Percentiles rank a stretch among this genome's conserved stretches.
Conservation (phyloP, 1,140 invertebrate genomes). For the Galleria mellonella region DNA sequence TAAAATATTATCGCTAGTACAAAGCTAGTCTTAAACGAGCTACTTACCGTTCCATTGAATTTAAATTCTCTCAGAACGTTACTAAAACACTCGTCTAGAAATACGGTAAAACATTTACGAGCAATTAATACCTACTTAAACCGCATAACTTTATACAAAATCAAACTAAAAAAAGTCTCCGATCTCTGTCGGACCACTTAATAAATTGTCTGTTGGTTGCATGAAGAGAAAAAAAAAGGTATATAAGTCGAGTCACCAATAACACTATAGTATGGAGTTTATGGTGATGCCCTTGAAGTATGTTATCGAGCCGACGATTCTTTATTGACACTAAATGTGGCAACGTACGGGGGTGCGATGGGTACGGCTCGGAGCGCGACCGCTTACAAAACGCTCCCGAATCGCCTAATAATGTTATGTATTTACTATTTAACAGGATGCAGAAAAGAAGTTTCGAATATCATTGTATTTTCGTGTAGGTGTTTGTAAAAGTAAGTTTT, state of each 20-base stretch:
- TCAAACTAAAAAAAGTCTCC: constrained; percentile 21
- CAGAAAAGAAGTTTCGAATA: no score
- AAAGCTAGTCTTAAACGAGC: no score
- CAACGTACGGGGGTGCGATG: constrained; percentile 24
- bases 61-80: no score
- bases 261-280: constrained; percentile 60
- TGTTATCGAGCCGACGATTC: constrained; percentile 39
- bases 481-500: no score
- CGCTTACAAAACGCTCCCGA: background rate
- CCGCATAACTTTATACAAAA: constrained; percentile 19
- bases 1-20: no score
- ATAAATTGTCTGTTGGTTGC: constrained; percentile 46
- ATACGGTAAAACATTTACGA: constrained; percentile 10
- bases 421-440: no score
- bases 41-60: no score
- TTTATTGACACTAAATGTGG: constrained; percentile 44
- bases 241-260: constrained; percentile 50
- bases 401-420: no score
- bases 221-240: constrained; percentile 41
- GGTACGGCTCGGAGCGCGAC: background rate
- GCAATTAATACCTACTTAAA: constrained; percentile 24
- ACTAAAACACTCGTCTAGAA: no score
- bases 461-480: no score
- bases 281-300: constrained; percentile 49
- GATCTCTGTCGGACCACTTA: constrained; percentile 32